Base-by-base conservation (phyloP, 2,888 invertebrate species). In the Dioctria rufipes region DNA sequence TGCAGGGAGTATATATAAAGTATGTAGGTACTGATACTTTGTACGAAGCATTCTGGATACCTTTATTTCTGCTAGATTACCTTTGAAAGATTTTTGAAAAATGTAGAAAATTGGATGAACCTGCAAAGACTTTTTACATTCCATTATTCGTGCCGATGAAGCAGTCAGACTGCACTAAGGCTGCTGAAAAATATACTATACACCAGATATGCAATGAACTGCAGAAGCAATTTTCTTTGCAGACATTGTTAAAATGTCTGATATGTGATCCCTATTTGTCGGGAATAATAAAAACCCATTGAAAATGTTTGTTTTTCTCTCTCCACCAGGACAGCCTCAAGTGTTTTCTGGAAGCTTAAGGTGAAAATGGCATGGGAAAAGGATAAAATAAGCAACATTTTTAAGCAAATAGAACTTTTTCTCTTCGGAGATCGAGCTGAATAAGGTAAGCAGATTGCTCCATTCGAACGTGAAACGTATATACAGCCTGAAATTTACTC, bases 161-260 rank as follows among this genome's bases (percentile, higher is more conserved):
- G 11, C 6, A 11, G 51, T 5, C n/a, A 5, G 25, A 58, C 5
- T 8, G 58, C 58, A 58, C n/a, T 25, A 25, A 1, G 25, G 25
- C 25, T 25, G 13, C 11, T 8, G 5, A 3, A 6, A 11, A n/a
- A n/a, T 5, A 58, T n/a, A 58, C n/a, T 11, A 58, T 5, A 58
- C 8, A 8, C 5, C 46, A 46, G 46, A 46, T 46, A 8, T 8
- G 8, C 5, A 46, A 5, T 8, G 5, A n/a, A 2, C 58, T 58
- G 58, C 58, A 58, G 58, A 25, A 58, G 58, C 58, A 58, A 58
- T 58, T 58, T 58, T n/a, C 58, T 58, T 11, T 58, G 58, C 58
- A 58, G 58, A 58, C 58, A 58, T 58, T 58, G 58, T 58, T 58
- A 58, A 58, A 58, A 58, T 58, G 58, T 6, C 58, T 58, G 58